Evolutionary conservation across 2,797 vertebrate genomes (phyloP).

Genomic region (Poecilia gillii): DNA sequence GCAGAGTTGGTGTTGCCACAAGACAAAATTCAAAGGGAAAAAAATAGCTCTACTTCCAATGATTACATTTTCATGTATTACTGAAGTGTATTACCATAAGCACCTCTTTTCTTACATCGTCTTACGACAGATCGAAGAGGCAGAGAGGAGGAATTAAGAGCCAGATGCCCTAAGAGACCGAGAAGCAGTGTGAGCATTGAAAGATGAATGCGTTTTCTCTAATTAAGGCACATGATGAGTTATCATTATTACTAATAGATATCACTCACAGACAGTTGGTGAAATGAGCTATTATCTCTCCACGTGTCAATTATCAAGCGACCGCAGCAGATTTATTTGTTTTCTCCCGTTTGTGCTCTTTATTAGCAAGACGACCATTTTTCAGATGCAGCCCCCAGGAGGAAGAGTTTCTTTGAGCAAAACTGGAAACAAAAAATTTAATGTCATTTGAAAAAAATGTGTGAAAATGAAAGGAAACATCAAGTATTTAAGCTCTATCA

Average conservation of each 20-base stretch:
- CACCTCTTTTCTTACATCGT: conserved; percentile 72
- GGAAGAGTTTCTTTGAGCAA: neutral
- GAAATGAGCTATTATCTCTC: conserved; percentile 64
- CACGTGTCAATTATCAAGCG: conserved; percentile 43
- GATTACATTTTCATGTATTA: conserved; percentile 14
- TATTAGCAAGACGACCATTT: neutral
- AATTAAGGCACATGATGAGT: conserved; percentile 72
- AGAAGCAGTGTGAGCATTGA: conserved; percentile 39
- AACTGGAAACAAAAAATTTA: conserved; percentile 46
- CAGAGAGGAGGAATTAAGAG: conserved; percentile 58
- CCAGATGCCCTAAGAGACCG: conserved; percentile 66
- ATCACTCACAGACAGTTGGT: conserved; percentile 48
- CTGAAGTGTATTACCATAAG: conserved; percentile 54
- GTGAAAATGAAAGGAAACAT: conserved; percentile 34
- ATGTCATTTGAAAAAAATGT: conserved; percentile 12
- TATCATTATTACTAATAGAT: conserved; percentile 48
- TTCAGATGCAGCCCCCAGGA: conserved; percentile 6
- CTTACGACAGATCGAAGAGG: conserved; percentile 69
- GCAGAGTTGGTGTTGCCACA: conserved; percentile 3
- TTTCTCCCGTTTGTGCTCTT: conserved; percentile 16
- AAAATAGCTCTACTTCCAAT: neutral
- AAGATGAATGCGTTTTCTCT: conserved; percentile 69
- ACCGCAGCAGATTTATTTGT: conserved; percentile 29
- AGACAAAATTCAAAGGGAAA: neutral
- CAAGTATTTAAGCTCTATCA: conserved; percentile 35